Evolutionary conservation across 92 coral and sea anemone species (phyloP).

Genomic region (Epizoanthus ramosus): DNA sequence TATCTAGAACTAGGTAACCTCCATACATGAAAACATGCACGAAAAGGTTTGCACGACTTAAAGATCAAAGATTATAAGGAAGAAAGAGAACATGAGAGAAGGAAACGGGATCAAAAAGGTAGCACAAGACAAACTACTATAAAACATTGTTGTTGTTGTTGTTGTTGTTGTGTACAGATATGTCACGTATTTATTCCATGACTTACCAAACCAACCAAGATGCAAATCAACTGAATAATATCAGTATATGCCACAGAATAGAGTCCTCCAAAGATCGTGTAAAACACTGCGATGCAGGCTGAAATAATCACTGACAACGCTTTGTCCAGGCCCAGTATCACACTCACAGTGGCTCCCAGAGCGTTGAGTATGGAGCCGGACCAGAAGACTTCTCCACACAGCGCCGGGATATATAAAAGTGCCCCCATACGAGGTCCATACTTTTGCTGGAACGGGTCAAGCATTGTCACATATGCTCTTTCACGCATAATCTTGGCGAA

Average conservation of each 20-base stretch:
- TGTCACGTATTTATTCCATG: not conserved
- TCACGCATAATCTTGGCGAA: conserved; percentile 62
- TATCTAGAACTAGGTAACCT: too few species aligned
- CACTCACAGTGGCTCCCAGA: conserved; percentile 57
- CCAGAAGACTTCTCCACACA: conserved; percentile 60
- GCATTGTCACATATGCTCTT: conserved; percentile 49
- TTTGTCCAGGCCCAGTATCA: conserved; percentile 48
- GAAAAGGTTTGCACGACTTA: too few species aligned
- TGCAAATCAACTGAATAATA: conserved; percentile 52
- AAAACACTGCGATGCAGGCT: conserved; percentile 52
- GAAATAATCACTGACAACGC: conserved; percentile 50
- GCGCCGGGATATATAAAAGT: conserved; percentile 55
- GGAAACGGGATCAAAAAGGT: too few species aligned
- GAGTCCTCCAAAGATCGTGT: conserved; percentile 60
- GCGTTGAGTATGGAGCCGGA: conserved; percentile 58
- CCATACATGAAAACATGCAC: too few species aligned
- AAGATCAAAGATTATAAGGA: too few species aligned
- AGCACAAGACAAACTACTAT: not conserved
- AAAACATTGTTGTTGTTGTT: not conserved
- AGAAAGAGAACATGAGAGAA: too few species aligned
- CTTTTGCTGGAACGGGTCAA: conserved; percentile 60
- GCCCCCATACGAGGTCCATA: conserved; percentile 62
- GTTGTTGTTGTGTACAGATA: too few species aligned
- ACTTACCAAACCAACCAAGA: conserved; percentile 58
- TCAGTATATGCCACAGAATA: conserved; percentile 63